A percentile compares a stretch with the other conserved stretches of the same genome.
phyloP scores from a whole-genome alignment of 2,888 invertebrate genomes.

The Xanthorhoe designata region DNA sequence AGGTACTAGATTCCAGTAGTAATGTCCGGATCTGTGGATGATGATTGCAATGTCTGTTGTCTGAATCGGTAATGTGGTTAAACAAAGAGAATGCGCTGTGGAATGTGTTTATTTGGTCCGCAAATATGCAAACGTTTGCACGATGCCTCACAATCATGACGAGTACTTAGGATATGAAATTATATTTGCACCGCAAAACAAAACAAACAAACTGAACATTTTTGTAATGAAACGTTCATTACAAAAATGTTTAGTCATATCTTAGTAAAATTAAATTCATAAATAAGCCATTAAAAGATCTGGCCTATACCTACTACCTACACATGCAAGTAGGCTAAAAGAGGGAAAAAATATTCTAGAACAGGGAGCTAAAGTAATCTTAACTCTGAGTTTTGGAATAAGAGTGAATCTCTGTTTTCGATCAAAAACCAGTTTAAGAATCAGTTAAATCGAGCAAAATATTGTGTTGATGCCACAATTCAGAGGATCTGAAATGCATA shows the following conservation, averaged over 20 bases:
- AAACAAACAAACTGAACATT: slow-evolving; percentile 1
- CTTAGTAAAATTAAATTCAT: too few species aligned
- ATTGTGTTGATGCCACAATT: not conserved
- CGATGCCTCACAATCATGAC: not conserved
- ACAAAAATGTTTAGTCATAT: too few species aligned
- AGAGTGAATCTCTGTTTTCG: too few species aligned
- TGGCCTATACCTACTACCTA: too few species aligned
- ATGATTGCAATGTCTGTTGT: not conserved
- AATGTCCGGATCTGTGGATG: not conserved
- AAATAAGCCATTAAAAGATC: too few species aligned
- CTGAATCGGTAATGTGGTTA: slow-evolving; percentile 10
- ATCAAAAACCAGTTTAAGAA: too few species aligned
- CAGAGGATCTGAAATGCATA: not conserved
- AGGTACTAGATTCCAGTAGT: too few species aligned
- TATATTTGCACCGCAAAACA: slow-evolving; percentile 13
- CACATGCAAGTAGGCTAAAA: too few species aligned
- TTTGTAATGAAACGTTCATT: not conserved
- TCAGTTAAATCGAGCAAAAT: not conserved
- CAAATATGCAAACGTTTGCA: slow-evolving; percentile 40
- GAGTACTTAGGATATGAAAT: slow-evolving; percentile 6
- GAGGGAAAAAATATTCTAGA: too few species aligned
- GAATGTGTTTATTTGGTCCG: slow-evolving; percentile 44
- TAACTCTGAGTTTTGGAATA: too few species aligned
- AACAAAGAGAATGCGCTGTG: slow-evolving; percentile 37
- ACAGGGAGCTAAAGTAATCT: too few species aligned